Evolutionary conservation across 2,888 invertebrate species (phyloP).

Genomic region (Coecobrya sp.): DNA sequence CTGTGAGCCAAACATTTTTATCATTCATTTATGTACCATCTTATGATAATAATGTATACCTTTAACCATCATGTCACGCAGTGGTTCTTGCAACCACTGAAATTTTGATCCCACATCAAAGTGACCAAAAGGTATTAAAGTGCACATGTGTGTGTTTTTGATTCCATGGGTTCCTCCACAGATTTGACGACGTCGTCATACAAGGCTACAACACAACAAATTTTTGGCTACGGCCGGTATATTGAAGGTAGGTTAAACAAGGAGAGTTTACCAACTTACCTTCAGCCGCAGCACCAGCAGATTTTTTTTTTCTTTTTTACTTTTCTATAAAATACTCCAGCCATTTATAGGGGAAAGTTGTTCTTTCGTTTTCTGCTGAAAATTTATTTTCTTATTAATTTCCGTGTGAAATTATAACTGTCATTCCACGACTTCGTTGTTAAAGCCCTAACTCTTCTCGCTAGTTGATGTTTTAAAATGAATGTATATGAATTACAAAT

Average conservation of each 20-base stretch:
- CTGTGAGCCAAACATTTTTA: conserved; percentile 75
- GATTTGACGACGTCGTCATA: conserved; percentile 83
- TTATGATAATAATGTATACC: conserved; percentile 46
- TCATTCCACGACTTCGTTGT: conserved; percentile 29
- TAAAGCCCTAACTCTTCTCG: conserved; percentile 75
- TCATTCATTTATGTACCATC: conserved; percentile 45
- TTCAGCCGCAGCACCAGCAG: conserved; percentile 71
- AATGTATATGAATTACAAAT: background rate
- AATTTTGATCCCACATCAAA: conserved; percentile 52
- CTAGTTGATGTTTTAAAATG: background rate
- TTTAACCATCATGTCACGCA: conserved; percentile 42
- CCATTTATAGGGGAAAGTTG: conserved; percentile 41
- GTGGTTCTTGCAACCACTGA: conserved; percentile 58
- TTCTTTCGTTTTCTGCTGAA: conserved; percentile 46
- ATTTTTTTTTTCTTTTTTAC: conserved; percentile 67
- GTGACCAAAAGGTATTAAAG: conserved; percentile 68
- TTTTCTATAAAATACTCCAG: conserved; percentile 37
- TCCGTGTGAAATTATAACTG: background rate
- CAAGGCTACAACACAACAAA: conserved; percentile 85
- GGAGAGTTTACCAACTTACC: conserved; percentile 75
- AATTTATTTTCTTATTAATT: conserved; percentile 10
- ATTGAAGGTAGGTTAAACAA: conserved; percentile 85
- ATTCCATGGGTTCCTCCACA: conserved; percentile 81
- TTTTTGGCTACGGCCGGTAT: conserved; percentile 85
- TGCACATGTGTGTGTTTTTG: conserved; percentile 79